Base-by-base conservation (phyloP, 2,888 invertebrate species). In the Ceraclea dissimilis region DNA sequence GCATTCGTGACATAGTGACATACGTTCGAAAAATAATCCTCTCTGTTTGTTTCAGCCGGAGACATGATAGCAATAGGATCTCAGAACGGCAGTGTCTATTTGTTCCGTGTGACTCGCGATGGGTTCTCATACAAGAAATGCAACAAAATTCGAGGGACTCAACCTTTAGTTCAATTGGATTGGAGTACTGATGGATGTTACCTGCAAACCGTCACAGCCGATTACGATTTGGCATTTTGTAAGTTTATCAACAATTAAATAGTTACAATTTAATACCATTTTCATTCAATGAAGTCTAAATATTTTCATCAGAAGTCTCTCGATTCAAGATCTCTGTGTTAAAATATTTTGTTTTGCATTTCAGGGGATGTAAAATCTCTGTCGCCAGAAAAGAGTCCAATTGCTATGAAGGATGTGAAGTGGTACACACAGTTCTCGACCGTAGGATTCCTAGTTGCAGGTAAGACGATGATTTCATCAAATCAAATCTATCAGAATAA, bases 131-230 rank as follows among this genome's bases (percentile, higher is more conserved):
- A 92, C 71, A 90, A 91, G 68, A 91, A 92, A 68, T 88, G 88
- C 13, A 91, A 91, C 67, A 92, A 91, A 73, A 91, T 92, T 58
- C 79, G 91, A 16, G 92, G 92, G 0, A 84, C 88, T 0, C 92
- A 92, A 67, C 88, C 91, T 0, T 75, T 94, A 2, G 85, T 88
- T 58, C 91, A 93, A 66, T 73, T 94, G 53, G 94, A 94, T 69
- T 94, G 93, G 93, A 93, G 93, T 69, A 83, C 87, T 43, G 93
- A 94, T 67, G 90, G 92, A 56, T 86, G 85, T 68, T 91, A 85
- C 68, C 74, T 95, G 57, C 93, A 93, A 74, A 90, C 92, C 0
- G 91, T 90, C 52, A 91, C 93, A 16, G 88, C 90, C 57, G 93
- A 94, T 69, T 92, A 91, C 65, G 93, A 94, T 69, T 74, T 93